Evolutionary conservation across 2,888 invertebrate genomes (phyloP), one percentile per base, ranked within the genome.

Genomic region (Nemurella pictetii): DNA sequence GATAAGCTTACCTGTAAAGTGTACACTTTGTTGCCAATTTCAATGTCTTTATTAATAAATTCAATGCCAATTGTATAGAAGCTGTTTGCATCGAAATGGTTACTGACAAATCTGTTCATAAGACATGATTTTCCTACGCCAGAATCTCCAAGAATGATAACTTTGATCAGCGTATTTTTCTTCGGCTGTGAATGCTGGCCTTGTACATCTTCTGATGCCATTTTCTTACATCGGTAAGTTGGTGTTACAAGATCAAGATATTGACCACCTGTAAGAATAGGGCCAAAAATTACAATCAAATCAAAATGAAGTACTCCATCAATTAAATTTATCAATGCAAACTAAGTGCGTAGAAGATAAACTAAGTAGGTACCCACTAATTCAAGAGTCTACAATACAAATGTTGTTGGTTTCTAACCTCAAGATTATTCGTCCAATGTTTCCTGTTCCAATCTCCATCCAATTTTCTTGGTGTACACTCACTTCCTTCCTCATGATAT

Each of bases 51-150:
- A 90, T 97, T 98, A 89, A 98, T 93, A 89, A 98, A 98, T 90
- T 98, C 98, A 0, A 98, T 98, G 9, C 98, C 98, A 87, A 98
- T 98, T 2, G 98, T 98, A 89, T 98, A 98, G 90, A 97, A 97
- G 89, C 97, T 97, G 90, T 97, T 96, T 88, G 97, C 96, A 90
- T 98, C 97, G 89, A 98, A 98, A 88, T 96, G 96, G 91, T 98
- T 97, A 0, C 96, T 97, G 74, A 98, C 97, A 90, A 98, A 98
- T 89, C 98, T 93, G 90, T 97, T 97, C 97, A 98, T 98, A 12
- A 98, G 91, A 89, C 98, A 98, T 85, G 97, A 97, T 90, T 98
- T 98, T 0, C 98, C 98, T 0, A 98, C 98, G 36, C 97, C 97
- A 5, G 98, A 98, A 91, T 98, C 98, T 0, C 98, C 98, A 75